These are phyloP conservation scores for Drosophila helvetica DNA, from an alignment of 2,888 invertebrate species.

Conservation along the genomic window DNA sequence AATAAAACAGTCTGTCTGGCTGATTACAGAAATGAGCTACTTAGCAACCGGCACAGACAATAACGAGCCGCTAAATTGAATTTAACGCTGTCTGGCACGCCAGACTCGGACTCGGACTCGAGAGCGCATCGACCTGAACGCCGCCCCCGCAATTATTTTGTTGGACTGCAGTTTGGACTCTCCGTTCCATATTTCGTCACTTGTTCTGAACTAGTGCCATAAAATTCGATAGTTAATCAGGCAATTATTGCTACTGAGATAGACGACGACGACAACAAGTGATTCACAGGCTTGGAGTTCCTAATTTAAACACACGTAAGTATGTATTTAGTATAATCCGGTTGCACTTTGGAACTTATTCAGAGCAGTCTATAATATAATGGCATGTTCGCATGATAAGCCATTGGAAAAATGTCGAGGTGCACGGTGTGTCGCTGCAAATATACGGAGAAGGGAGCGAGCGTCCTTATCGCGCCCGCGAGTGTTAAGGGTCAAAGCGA, in stretches of 20 bases:
- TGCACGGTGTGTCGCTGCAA: constrained; percentile 45
- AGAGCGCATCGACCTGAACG: constrained; percentile 7
- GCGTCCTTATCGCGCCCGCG: constrained; percentile 4
- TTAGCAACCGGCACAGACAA: constrained; percentile 13
- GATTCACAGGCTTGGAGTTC: constrained; percentile 52
- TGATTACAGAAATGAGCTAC: constrained; percentile 6
- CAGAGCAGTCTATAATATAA: constrained; percentile 16
- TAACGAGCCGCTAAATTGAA: constrained; percentile 4
- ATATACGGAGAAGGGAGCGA: constrained; percentile 22
- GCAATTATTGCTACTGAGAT: constrained; percentile 20
- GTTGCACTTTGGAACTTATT: constrained; percentile 65
- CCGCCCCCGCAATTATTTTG: constrained; percentile 28
- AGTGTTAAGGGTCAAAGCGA: constrained; percentile 30
- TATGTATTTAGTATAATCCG: constrained; percentile 9
- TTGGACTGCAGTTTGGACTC: constrained; percentile 30
- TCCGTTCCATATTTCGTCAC: constrained; percentile 19
- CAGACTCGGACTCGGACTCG: constrained; percentile 12
- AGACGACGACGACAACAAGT: constrained; percentile 12
- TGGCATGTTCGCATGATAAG: constrained; percentile 68
- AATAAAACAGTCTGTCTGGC: constrained; percentile 17
- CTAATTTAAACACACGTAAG: constrained; percentile 42
- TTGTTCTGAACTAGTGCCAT: constrained; percentile 13
- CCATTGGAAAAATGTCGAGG: constrained; percentile 44
- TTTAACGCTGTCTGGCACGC: constrained; percentile 28
- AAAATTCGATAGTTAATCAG: constrained; percentile 27